A percentile compares a stretch with the other conserved stretches of the same genome.
These are phyloP conservation scores for Leiothrix lutea DNA, from an alignment of 2,113 vertebrate species.

Conservation along the genomic window DNA sequence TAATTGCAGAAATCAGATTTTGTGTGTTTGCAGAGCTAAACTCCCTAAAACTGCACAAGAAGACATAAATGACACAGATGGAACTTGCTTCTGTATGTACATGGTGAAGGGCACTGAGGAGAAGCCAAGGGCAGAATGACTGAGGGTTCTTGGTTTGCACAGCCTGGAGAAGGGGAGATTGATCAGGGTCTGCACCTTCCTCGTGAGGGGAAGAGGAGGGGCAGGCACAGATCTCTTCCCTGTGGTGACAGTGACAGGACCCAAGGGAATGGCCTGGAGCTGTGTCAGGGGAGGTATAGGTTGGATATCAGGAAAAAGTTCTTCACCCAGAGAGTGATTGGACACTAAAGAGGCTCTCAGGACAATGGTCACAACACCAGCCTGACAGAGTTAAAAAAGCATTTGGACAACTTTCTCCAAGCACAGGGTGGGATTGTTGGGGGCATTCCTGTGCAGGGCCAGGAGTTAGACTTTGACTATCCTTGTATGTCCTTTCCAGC, in stretches of 20 bases:
- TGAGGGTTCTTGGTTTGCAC: not conserved
- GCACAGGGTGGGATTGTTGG: not conserved
- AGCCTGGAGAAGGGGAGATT: not conserved
- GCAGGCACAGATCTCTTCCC: not conserved
- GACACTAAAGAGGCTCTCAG: not conserved
- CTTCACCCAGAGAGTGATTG: rapidly evolving
- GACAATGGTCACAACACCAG: not conserved
- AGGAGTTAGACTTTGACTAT: not conserved
- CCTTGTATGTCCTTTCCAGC: not conserved
- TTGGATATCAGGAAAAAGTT: not conserved
- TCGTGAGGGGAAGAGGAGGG: not conserved
- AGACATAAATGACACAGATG: rapidly evolving
- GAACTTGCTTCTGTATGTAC: not conserved
- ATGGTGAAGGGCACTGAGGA: not conserved
- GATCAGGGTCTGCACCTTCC: not conserved
- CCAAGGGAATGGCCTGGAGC: not conserved
- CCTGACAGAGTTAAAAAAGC: not conserved
- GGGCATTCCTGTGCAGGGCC: not conserved
- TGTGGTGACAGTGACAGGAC: not conserved
- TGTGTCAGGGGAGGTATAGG: not conserved
- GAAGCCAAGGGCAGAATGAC: not conserved
- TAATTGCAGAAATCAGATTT: not conserved
- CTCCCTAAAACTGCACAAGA: not conserved
- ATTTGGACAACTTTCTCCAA: not conserved
- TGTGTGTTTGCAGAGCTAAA: not conserved